These are phyloP conservation scores for Microtus obscurus DNA, from an alignment of 2,797 vertebrate genomes.

Conservation along the genomic window DNA sequence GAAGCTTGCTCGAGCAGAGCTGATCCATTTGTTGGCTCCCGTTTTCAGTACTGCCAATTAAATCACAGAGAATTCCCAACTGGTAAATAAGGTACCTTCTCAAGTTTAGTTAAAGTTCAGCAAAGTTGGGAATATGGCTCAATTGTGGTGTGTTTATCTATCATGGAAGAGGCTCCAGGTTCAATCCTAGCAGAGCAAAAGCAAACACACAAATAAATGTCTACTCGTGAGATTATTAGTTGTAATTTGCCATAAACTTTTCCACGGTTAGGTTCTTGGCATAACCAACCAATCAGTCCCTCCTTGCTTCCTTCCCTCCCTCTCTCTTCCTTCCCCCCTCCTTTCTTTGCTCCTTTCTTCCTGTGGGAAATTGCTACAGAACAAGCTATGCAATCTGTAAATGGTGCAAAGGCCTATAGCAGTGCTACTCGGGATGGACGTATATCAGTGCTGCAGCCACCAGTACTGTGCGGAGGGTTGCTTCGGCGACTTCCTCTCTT, in stretches of 20 bases:
- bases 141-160: neutral
- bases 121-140: neutral
- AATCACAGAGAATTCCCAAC: neutral
- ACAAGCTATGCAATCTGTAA: neutral
- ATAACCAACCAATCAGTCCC: neutral
- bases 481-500: slow-evolving; percentile 19
- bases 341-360: neutral
- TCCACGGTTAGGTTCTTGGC: neutral
- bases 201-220: neutral
- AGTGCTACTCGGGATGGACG: neutral
- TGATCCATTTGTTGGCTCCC: slow-evolving; percentile 13
- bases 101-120: neutral
- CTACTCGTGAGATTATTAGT: neutral
- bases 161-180: neutral
- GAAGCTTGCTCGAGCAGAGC: slow-evolving; percentile 1
- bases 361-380: neutral
- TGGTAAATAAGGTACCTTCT: neutral
- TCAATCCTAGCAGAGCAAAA: neutral
- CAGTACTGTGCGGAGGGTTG: neutral
- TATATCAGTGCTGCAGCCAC: too few species aligned
- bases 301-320: neutral
- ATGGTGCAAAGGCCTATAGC: neutral
- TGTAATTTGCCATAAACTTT: slow-evolving; percentile 36
- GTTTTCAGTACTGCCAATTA: slow-evolving; percentile 6
- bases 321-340: accelerated